These are phyloP conservation scores for Gorilla gorilla DNA, from an alignment of 2,113 vertebrate genomes.

Conservation along the genomic window DNA sequence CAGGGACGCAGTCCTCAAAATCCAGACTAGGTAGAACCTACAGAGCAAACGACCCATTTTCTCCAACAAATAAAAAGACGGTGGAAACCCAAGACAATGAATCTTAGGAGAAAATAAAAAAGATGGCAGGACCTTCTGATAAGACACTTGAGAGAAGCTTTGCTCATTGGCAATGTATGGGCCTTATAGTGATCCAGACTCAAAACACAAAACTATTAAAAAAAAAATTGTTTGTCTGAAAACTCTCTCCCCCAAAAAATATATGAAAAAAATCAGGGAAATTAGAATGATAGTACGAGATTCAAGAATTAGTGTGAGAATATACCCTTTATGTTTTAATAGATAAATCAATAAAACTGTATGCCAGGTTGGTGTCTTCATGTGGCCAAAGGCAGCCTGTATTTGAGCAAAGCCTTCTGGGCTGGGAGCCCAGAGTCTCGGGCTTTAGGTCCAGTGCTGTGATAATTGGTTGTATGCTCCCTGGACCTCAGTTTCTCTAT, in stretches of 20 bases:
- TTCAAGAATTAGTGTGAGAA: background rate
- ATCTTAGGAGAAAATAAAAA: no score
- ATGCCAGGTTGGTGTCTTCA: background rate
- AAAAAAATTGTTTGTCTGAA: background rate
- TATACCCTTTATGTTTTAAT: background rate
- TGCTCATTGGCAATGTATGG: background rate
- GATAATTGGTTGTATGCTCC: background rate
- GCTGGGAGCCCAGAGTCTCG: background rate
- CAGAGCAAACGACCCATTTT: background rate
- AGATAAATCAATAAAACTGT: background rate
- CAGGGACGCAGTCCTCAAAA: background rate
- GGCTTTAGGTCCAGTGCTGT: background rate
- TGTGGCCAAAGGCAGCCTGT: background rate
- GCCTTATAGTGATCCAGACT: background rate
- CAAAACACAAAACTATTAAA: background rate
- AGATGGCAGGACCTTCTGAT: background rate
- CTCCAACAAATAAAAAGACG: background rate
- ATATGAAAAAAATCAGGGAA: background rate
- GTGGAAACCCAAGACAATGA: no score
- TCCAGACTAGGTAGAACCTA: background rate
- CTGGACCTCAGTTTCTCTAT: background rate
- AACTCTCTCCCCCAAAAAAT: background rate
- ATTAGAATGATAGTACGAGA: background rate
- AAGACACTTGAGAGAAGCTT: background rate
- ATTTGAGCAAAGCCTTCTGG: background rate